phyloP scores from a whole-genome alignment of 2,888 invertebrate genomes.

The Tetragonula carbonaria region DNA sequence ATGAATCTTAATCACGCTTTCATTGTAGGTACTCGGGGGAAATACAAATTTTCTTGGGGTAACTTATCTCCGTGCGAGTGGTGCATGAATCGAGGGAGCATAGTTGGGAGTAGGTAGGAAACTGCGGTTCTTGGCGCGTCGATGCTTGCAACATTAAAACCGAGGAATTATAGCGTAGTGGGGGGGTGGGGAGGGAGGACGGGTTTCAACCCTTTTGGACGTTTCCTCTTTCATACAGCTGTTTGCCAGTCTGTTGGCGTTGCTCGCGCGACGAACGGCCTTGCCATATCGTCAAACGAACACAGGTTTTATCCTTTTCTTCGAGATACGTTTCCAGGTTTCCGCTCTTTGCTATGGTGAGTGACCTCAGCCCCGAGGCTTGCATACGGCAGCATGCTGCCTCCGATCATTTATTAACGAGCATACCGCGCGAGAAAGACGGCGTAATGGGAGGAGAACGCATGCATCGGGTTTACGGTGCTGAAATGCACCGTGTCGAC shows the following conservation, averaged over 20 bases:
- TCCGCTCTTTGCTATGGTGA: conserved; percentile 40
- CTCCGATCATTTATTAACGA: conserved; percentile 68
- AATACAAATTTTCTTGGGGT: conserved; percentile 49
- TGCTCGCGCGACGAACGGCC: conserved; percentile 8
- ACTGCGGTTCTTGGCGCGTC: conserved; percentile 35
- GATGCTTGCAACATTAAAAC: conserved; percentile 69
- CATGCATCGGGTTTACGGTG: not conserved
- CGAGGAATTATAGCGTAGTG: conserved; percentile 61
- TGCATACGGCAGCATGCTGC: conserved; percentile 45
- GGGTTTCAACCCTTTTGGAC: conserved; percentile 16
- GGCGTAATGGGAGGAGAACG: not conserved
- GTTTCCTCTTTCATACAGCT: conserved; percentile 28
- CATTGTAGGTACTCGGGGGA: conserved; percentile 31
- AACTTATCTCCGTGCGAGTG: not conserved
- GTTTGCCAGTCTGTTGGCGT: conserved; percentile 5
- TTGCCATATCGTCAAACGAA: not conserved
- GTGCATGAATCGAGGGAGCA: not conserved
- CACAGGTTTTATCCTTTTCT: not conserved
- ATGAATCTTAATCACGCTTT: conserved; percentile 47
- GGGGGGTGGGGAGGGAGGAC: not conserved
- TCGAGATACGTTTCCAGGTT: conserved; percentile 45
- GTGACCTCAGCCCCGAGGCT: conserved; percentile 51
- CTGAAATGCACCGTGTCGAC: conserved; percentile 3
- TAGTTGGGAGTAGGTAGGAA: conserved; percentile 3
- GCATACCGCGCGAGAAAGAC: conserved; percentile 11